Evolutionary conservation across 1,140 invertebrate species (phyloP).

Genomic region (Bombus balteatus): DNA sequence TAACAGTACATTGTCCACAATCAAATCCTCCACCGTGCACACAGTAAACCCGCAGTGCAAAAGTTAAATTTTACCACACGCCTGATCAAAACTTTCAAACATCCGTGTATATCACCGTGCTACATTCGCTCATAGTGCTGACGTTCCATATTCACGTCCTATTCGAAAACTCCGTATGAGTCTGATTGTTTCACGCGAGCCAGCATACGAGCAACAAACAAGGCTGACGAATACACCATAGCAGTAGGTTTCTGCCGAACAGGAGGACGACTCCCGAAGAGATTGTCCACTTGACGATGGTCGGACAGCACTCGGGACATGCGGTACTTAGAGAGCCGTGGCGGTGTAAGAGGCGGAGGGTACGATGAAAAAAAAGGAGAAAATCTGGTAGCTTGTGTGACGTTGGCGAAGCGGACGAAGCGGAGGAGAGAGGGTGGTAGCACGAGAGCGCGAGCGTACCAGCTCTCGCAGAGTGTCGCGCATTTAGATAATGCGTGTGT

Average conservation of each 20-base stretch:
- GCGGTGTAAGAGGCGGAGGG: conserved; percentile 31
- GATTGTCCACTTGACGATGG: conserved; percentile 76
- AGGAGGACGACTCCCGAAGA: conserved; percentile 54
- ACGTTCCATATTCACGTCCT: too few species aligned
- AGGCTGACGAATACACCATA: background rate
- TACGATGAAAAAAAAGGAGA: conserved; percentile 14
- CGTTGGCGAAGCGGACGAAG: background rate
- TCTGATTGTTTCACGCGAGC: background rate
- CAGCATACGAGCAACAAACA: background rate
- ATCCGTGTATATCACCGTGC: too few species aligned
- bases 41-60: too few species aligned
- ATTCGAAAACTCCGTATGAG: background rate
- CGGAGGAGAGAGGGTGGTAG: conserved; percentile 13
- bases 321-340: conserved; percentile 55
- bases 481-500: conserved; percentile 81
- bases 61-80: background rate
- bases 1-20: too few species aligned
- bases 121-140: background rate
- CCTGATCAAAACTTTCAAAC: background rate
- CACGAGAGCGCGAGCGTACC: conserved; percentile 60
- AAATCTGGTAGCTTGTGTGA: conserved; percentile 46
- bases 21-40: too few species aligned
- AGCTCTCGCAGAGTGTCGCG: conserved; percentile 75
- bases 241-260: background rate
- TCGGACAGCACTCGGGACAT: conserved; percentile 70